Evolutionary conservation across 1,140 invertebrate species (phyloP).

Genomic region (Andrena cerasifolii): DNA sequence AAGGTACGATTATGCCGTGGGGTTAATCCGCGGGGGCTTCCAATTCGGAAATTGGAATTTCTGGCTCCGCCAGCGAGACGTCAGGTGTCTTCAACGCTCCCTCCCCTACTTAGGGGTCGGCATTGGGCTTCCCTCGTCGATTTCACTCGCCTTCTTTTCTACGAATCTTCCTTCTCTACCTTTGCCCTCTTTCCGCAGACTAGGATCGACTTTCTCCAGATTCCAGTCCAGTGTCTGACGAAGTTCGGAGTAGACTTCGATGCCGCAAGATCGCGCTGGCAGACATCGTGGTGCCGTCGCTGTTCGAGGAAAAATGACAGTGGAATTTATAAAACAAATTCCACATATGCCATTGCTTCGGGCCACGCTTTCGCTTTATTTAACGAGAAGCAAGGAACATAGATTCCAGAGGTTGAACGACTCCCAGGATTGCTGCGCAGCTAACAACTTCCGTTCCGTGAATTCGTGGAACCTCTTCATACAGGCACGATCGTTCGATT

Average conservation of each 20-base stretch:
- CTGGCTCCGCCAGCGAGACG: constrained; percentile 73
- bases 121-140: constrained; percentile 1
- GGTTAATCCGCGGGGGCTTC: constrained; percentile 64
- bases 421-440: not conserved
- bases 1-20: constrained; percentile 77
- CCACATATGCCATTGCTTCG: no score
- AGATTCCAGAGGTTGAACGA: not conserved
- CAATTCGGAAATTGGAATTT: constrained; percentile 81
- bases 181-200: not conserved
- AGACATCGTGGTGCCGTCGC: no score
- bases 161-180: not conserved
- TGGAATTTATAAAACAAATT: no score
- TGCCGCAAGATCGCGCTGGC: constrained; percentile 42
- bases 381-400: not conserved
- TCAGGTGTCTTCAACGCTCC: constrained; percentile 74
- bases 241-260: constrained; percentile 56
- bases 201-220: constrained; percentile 20
- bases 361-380: no score
- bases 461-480: constrained; percentile 5
- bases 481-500: constrained; percentile 15
- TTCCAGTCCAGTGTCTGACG: constrained; percentile 58
- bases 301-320: no score
- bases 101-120: not conserved
- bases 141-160: not conserved
- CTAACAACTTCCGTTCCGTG: constrained; percentile 36